Conservation (phyloP, 1,140 invertebrate species). For the Platorchestia sp. region DNA sequence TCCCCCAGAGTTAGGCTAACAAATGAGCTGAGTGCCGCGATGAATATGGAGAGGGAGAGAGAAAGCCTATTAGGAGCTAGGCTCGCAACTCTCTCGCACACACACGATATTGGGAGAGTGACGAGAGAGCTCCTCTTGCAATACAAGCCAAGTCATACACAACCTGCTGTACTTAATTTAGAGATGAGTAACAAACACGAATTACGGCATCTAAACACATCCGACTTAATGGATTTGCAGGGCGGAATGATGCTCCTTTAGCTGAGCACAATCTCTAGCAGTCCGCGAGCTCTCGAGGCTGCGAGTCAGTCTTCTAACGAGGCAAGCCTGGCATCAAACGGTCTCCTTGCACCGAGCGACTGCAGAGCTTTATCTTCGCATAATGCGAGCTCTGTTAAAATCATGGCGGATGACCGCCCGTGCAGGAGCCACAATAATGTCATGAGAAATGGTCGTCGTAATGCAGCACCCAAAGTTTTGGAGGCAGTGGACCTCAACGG, state of each 20-base stretch:
- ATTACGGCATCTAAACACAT: constrained; percentile 31
- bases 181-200: constrained; percentile 28
- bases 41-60: constrained; percentile 52
- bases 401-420: constrained; percentile 16
- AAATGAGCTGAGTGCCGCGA: constrained; percentile 52
- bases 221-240: background rate
- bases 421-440: background rate
- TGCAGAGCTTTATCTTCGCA: constrained; percentile 34
- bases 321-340: constrained; percentile 10
- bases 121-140: background rate
- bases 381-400: constrained; percentile 21
- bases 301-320: constrained; percentile 9
- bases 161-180: background rate
- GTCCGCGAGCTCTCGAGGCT: background rate
- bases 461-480: background rate
- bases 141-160: background rate
- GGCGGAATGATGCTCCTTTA: background rate
- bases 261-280: background rate
- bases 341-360: background rate
- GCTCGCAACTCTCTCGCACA: background rate
- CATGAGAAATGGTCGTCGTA: background rate
- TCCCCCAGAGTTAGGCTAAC: constrained; percentile 55
- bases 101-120: background rate
- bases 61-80: constrained; percentile 45
- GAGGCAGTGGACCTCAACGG: background rate